Base-by-base conservation (phyloP, 2,797 vertebrate species). In the Argya squamiceps region DNA sequence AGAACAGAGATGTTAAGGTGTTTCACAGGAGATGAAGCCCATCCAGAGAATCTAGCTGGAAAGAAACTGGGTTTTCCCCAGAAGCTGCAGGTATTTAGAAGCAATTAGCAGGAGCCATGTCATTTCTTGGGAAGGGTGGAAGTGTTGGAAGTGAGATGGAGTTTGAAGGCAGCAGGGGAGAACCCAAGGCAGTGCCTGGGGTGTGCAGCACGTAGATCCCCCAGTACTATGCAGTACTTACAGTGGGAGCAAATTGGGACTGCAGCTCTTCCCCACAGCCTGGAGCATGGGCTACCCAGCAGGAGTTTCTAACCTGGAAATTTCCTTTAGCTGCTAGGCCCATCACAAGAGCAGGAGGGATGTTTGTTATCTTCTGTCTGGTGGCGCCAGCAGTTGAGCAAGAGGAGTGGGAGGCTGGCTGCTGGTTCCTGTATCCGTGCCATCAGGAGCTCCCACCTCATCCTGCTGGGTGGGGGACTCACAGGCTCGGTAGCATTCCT, bases 361-460 rank as follows among this genome's bases (percentile, higher is more conserved):
- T 71, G 50, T 65, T 90, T 91, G 44, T 93, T 92, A 73, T 86
- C 74, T 86, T 84, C 37, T 34, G 27, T 68, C 76, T 90, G 29
- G 55, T 59, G 93, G 93, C 13, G 32, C 86, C 86, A 68, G 77
- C 1, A 1, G 84, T 95, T 95, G 94, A 90, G 90, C 86, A 96
- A 96, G 85, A 92, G 32, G 62, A 85, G 79, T 55, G 4, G 67
- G 74, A 74, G 75, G 67, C 34, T 47, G 2, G 63, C 68, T 82
- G 32, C 47, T 3, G 67, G 70, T 34, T 62, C 50, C 81, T 79
- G 30, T 63, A 43, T 21, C 75, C 0, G 0, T 55, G 85, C 85
- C 65, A 78, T 64, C 64, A 9, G 1, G 64, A 71, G 65, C 65
- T 93, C 76, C 82, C 29, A 75, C 32, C 55, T 91, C 58, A 53